Evolutionary conservation across 2,113 vertebrate species (phyloP), one percentile per base, ranked within the genome.

Genomic region (Heterochromis multidens): DNA sequence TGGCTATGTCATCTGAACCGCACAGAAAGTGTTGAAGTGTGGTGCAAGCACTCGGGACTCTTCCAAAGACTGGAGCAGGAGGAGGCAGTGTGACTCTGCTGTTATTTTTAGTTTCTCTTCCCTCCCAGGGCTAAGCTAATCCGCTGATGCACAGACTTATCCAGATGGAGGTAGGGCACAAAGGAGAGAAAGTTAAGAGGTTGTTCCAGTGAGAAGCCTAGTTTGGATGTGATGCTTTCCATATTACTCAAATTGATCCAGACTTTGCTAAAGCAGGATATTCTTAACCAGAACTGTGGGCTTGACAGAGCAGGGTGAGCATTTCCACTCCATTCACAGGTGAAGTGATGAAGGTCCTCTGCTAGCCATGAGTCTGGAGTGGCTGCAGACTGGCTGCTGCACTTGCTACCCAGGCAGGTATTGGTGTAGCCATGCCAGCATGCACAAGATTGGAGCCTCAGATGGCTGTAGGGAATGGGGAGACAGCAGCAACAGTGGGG

Each of bases 91-190:
- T 91, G 85, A 91, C 88, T 91, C 40, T 72, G 82, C 52, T 77
- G 87, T 89, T 93, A 93, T 93, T 93, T 91, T 93, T 93, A 93
- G 88, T 86, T 46, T 79, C 74, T 72, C 74, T 84, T 81, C 83
- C 83, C 81, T 40, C 83, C 80, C 8, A 11, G 79, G 65, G 79
- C 79, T 67, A 29, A 29, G 70, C 79, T 92, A 90, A 90, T 89
- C 91, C 79, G 19, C 84, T 31, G 6, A 62, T 46, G 52, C 82
- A 25, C 56, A 67, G 74, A 87, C 84, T 92, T 81, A 90, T 92
- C 91, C 81, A 60, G 85, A 86, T 86, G 88, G 80, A 90, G 83
- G 85, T 40, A 40, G 37, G 37, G 11, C 9, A 40, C 37, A 40
- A 40, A 3, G 9, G 10, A 40, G 9, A 9, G 37, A 40, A 40